phyloP scores from a whole-genome alignment of 2,888 invertebrate genomes.

The Lysandra bellargus region DNA sequence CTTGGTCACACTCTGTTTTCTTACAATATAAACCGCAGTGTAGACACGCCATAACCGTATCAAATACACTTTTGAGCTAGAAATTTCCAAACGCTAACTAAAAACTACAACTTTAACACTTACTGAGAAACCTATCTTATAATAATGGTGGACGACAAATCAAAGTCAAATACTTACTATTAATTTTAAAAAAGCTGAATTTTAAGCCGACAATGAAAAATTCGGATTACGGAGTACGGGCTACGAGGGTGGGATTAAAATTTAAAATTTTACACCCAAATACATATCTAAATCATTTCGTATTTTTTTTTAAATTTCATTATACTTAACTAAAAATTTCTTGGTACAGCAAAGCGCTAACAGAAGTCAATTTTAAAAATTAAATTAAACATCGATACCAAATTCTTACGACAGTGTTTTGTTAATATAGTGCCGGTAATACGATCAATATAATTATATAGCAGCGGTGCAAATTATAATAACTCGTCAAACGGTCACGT shows the following conservation, averaged over 20 bases:
- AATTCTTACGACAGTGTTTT: background rate
- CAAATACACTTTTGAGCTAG: slow-evolving; percentile 46
- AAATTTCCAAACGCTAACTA: slow-evolving; percentile 47
- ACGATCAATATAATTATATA: background rate
- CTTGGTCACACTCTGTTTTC: background rate
- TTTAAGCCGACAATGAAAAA: slow-evolving; percentile 18
- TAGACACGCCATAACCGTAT: background rate
- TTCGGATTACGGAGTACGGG: slow-evolving; percentile 7
- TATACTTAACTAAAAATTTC: background rate
- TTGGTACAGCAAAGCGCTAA: background rate
- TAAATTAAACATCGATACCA: background rate
- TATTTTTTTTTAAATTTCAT: background rate
- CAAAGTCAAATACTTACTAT: background rate
- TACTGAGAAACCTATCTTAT: slow-evolving; percentile 45
- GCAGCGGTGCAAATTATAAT: slow-evolving; percentile 14
- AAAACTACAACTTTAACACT: slow-evolving; percentile 45
- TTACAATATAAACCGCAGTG: background rate
- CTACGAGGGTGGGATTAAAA: background rate
- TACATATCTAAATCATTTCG: background rate
- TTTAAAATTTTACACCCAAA: background rate
- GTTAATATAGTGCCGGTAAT: slow-evolving; percentile 4
- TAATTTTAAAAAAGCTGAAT: background rate
- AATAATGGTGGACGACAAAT: slow-evolving; percentile 35
- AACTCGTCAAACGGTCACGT: background rate
- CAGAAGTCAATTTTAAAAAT: background rate